Conservation (phyloP, 2,113 vertebrate genomes). For the Halcyon malimbica region DNA sequence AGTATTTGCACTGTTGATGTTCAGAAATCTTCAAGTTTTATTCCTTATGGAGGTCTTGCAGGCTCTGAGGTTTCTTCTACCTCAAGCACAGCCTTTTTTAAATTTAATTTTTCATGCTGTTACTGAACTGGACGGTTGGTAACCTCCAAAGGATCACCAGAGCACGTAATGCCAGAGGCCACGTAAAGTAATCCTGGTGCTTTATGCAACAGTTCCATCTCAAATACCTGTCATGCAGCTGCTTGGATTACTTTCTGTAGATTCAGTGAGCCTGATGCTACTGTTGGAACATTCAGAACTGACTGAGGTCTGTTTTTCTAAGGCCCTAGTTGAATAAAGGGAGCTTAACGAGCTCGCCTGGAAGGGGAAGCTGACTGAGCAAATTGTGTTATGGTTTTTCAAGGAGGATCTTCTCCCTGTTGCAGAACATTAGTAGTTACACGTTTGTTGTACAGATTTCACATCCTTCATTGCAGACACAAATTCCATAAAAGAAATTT, state of each 20-base stretch:
- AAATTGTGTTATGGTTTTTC: background rate
- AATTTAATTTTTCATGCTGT: background rate
- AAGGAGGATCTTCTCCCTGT: background rate
- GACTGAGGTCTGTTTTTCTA: background rate
- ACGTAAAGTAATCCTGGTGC: background rate
- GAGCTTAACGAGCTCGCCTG: background rate
- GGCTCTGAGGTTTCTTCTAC: background rate
- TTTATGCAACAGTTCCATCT: background rate
- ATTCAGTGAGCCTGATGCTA: fast-evolving
- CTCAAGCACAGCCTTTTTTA: background rate
- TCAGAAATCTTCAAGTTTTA: background rate
- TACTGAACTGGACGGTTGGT: background rate
- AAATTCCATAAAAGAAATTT: background rate
- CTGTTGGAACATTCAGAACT: background rate
- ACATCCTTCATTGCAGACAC: background rate
- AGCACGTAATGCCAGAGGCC: background rate
- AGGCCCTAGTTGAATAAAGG: background rate
- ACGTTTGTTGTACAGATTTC: background rate
- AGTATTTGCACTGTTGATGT: background rate
- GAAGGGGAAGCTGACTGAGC: background rate
- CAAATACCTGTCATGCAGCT: background rate
- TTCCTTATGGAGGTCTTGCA: background rate
- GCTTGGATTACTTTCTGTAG: background rate
- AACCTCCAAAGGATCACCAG: background rate
- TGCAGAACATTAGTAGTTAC: background rate